Conservation (phyloP, 2,888 invertebrate species). For the Amiota communis region DNA sequence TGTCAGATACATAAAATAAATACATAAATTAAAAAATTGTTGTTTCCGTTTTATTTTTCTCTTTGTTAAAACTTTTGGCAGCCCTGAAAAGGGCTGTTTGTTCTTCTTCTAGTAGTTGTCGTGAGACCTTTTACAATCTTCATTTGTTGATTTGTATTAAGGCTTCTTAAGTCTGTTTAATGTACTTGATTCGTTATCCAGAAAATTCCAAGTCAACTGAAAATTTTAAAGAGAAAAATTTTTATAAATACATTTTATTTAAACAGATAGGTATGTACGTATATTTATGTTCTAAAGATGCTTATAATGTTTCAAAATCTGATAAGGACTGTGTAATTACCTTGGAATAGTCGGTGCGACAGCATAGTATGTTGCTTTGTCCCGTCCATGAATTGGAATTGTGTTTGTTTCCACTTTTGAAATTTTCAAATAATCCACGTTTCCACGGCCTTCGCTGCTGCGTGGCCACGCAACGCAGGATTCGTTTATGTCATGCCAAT, state of each 20-base stretch:
- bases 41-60: conserved; percentile 42
- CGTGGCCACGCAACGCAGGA: background rate
- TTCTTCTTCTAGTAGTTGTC: conserved; percentile 33
- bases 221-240: conserved; percentile 20
- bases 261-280: no score
- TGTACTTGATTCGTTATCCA: conserved; percentile 30
- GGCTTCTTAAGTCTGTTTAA: no score
- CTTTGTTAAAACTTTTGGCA: conserved; percentile 65
- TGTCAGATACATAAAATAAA: no score
- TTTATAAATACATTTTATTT: background rate
- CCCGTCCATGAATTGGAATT: conserved; percentile 16
- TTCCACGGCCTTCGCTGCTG: conserved; percentile 4
- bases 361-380: conserved; percentile 42
- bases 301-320: no score
- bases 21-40: no score
- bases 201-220: conserved; percentile 38
- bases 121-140: no score
- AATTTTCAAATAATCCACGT: conserved; percentile 9
- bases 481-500: conserved; percentile 11
- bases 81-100: conserved; percentile 72
- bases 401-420: background rate
- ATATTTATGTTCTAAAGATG: no score
- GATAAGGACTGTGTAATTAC: conserved; percentile 44
- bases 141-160: no score
- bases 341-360: conserved; percentile 51